Evolutionary conservation across 2,113 vertebrate species (phyloP).

Genomic region (Tragelaphus strepsiceros): DNA sequence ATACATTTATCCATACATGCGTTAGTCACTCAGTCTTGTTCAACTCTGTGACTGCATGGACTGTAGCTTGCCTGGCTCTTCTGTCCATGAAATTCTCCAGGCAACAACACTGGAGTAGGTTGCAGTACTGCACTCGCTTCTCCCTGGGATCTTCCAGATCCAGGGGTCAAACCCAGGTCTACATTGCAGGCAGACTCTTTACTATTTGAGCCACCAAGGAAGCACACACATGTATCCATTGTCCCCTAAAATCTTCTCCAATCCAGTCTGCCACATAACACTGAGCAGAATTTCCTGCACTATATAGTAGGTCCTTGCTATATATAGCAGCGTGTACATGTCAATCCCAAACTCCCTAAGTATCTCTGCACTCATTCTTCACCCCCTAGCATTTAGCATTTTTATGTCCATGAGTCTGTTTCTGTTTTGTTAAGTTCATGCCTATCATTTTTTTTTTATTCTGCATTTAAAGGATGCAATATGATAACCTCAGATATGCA

Average conservation of each 20-base stretch:
- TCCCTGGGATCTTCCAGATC: neutral
- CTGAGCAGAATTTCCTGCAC: neutral
- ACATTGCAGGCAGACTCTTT: neutral
- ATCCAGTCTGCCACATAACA: neutral
- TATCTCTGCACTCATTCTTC: neutral
- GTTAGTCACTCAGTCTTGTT: neutral
- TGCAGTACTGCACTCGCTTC: neutral
- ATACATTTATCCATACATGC: accelerated
- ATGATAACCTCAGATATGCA: no score
- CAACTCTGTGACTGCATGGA: neutral
- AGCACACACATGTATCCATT: neutral
- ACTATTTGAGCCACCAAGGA: neutral
- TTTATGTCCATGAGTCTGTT: neutral
- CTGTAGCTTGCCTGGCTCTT: neutral
- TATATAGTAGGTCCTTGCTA: neutral
- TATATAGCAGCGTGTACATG: neutral
- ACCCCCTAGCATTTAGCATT: neutral
- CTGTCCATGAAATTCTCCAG: neutral
- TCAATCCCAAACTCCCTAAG: neutral
- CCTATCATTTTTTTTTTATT: neutral
- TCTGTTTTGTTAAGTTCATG: neutral
- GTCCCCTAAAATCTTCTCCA: neutral
- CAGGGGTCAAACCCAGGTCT: neutral
- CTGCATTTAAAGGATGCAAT: neutral
- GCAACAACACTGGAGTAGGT: neutral